Percentiles rank a stretch among this genome's conserved stretches.
These are phyloP conservation scores for Cryptomyrus ogoouensis DNA, from an alignment of 2,113 vertebrate species.

Conservation along the genomic window DNA sequence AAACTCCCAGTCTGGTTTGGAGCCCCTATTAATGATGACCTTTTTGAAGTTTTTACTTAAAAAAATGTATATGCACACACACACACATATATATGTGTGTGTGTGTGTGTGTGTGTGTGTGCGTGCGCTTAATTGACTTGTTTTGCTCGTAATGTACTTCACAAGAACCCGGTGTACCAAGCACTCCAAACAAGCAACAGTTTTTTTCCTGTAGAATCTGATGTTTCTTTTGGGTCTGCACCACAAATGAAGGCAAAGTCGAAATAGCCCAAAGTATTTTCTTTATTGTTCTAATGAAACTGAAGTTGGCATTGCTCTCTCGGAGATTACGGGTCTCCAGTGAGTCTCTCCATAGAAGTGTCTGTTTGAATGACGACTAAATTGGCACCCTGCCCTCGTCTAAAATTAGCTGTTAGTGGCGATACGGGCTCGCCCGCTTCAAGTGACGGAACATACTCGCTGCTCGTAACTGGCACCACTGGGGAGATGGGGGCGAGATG, in stretches of 20 bases:
- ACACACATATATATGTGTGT: too few relatives aligned
- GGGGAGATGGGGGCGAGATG: conserved; percentile 36
- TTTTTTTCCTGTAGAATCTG: conserved; percentile 34
- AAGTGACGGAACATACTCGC: conserved; percentile 41
- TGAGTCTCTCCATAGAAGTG: conserved; percentile 53
- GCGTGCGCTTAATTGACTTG: conserved; percentile 32
- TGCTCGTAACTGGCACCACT: conserved; percentile 28
- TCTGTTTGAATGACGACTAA: conserved; percentile 57
- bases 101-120: too few relatives aligned
- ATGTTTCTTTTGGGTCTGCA: conserved; percentile 44
- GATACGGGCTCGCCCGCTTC: conserved; percentile 21
- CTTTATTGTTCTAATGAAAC: conserved; percentile 60
- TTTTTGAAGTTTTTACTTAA: too few relatives aligned
- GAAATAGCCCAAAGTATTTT: conserved; percentile 56
- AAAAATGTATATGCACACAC: too few relatives aligned
- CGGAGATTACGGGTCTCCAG: conserved; percentile 45
- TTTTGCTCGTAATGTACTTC: conserved; percentile 20
- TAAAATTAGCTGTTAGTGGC: conserved; percentile 55
- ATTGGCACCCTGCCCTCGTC: conserved; percentile 43
- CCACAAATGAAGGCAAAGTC: conserved; percentile 44
- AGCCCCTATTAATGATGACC: too few relatives aligned
- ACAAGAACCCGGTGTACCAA: conserved; percentile 30
- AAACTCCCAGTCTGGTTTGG: too few relatives aligned
- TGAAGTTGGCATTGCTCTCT: conserved; percentile 46
- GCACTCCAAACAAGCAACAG: conserved; percentile 45